Evolutionary conservation across 37 sponge, comb jelly and placozoan species (phyloP), one percentile per base, ranked within the genome.

Genomic region (Theonella swinhoei): DNA sequence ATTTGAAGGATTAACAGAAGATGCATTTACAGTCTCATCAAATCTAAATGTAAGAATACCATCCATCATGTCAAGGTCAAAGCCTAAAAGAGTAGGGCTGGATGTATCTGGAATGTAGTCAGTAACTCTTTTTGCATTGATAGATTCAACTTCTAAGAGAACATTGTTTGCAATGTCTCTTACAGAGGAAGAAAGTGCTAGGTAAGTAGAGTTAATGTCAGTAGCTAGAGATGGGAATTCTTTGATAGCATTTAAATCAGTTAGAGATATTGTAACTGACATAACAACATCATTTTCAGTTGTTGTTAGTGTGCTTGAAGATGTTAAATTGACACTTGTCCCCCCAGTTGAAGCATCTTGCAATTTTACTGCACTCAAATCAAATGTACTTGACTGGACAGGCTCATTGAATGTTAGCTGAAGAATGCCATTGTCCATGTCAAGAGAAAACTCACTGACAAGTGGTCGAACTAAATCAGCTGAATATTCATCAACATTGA

Each of bases 21-120:
- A 74, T 41, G 78, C 72, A 62, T 95, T 86, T 20, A 95, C 90
- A 41, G 96, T 87, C 40, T 96, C 97, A 83, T 86, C 80, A 73
- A 96, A 96, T 4, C 59, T 75, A 33, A 96, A 72, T 25, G 72
- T 89, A 24, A 96, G 38, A 32, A 47, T 60, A 23, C 82, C 92
- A 80, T 39, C 63, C 36, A 89, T 70, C 76, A 96, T 75, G 54
- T 94, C 67, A 9, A 96, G 64, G 17, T 78, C 80, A 62, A 87
- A 96, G 38, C 39, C 74, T 22, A 62, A 1, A 40, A 94, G 72
- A 0, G 29, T 29, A 19, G 97, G 97, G 8, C 87, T 66, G 23
- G 84, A 89, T 8, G 63, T 77, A 72, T 96, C 97, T 29, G 79
- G 74, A 39, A 78, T 70, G 71, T 70, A 88, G 0, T 2, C 39